phyloP scores from a whole-genome alignment of 2,888 invertebrate genomes.

The Epistrophe grossulariae region DNA sequence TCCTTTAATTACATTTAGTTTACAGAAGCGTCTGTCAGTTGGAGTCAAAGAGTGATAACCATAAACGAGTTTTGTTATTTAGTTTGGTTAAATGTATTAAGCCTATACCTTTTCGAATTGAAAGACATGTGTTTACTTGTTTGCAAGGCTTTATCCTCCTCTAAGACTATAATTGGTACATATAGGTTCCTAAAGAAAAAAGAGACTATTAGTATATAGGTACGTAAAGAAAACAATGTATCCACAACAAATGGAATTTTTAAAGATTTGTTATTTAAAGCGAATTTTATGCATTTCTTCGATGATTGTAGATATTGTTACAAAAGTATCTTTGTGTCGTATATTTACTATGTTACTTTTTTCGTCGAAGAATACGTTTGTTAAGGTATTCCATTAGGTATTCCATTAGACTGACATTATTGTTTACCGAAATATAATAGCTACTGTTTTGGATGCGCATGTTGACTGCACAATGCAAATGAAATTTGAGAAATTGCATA shows the following conservation, averaged over 20 bases:
- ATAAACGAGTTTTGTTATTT: not conserved
- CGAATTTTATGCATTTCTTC: not conserved
- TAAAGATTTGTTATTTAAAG: not conserved
- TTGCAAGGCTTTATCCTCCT: not conserved
- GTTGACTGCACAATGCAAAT: slow-evolving; percentile 1
- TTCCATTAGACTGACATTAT: not conserved
- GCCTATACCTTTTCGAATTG: not conserved
- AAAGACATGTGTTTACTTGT: not conserved
- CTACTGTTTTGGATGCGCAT: slow-evolving; percentile 6
- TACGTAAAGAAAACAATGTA: not conserved
- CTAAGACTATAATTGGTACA: not conserved
- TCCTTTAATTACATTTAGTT: slow-evolving; percentile 9
- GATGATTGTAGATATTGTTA: not conserved
- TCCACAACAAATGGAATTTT: not conserved
- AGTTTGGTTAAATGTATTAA: not conserved
- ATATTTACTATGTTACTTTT: not conserved
- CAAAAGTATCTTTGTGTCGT: not conserved
- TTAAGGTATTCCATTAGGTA: not conserved
- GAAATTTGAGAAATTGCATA: not conserved
- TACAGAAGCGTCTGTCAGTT: not conserved
- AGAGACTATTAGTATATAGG: too few relatives aligned
- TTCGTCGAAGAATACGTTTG: not conserved
- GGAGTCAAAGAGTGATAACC: slow-evolving; percentile 11
- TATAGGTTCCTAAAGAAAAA: too few relatives aligned
- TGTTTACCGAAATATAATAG: slow-evolving; percentile 9